phyloP scores from a whole-genome alignment of 2,797 vertebrate species.

The Periophthalmus magnuspinnatus region DNA sequence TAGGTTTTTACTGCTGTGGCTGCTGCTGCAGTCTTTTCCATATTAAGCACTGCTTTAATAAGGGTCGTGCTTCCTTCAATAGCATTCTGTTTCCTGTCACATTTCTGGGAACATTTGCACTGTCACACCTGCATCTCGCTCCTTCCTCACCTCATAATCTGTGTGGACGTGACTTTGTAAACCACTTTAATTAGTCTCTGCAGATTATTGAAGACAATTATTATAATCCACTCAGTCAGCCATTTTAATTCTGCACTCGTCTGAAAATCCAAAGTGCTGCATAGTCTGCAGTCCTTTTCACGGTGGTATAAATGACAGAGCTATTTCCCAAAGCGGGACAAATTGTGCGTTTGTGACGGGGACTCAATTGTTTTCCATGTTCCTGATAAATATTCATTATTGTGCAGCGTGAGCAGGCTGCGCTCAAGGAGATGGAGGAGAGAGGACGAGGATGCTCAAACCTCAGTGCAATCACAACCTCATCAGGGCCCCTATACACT shows the following conservation, averaged over 20 bases:
- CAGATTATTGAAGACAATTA: slow-evolving; percentile 45
- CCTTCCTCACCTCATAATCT: slow-evolving; percentile 34
- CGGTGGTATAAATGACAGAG: slow-evolving; percentile 10
- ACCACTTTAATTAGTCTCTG: slow-evolving; percentile 50
- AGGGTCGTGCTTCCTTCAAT: slow-evolving; percentile 27
- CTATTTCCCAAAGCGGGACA: slow-evolving; percentile 30
- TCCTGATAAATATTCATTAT: slow-evolving; percentile 56
- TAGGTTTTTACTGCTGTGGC: too few relatives aligned
- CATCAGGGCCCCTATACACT: slow-evolving; percentile 35
- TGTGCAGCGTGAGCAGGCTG: slow-evolving; percentile 22
- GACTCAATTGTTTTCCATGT: slow-evolving; percentile 31
- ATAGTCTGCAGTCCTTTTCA: neutral
- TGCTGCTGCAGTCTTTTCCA: slow-evolving; percentile 22
- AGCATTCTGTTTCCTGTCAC: slow-evolving; percentile 19
- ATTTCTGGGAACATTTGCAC: slow-evolving; percentile 15
- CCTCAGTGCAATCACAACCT: slow-evolving; percentile 61
- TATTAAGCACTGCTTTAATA: slow-evolving; percentile 55
- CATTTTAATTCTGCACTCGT: slow-evolving; percentile 30
- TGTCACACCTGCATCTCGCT: slow-evolving; percentile 12
- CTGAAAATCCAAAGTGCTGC: slow-evolving; percentile 7
- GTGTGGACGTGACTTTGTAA: slow-evolving; percentile 14
- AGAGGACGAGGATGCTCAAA: slow-evolving; percentile 51
- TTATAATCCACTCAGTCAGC: slow-evolving; percentile 30
- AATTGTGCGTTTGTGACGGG: slow-evolving; percentile 31
- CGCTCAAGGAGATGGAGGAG: slow-evolving; percentile 50